Base-by-base conservation (phyloP, 2,888 invertebrate species). In the Temnothorax unifasciatus region DNA sequence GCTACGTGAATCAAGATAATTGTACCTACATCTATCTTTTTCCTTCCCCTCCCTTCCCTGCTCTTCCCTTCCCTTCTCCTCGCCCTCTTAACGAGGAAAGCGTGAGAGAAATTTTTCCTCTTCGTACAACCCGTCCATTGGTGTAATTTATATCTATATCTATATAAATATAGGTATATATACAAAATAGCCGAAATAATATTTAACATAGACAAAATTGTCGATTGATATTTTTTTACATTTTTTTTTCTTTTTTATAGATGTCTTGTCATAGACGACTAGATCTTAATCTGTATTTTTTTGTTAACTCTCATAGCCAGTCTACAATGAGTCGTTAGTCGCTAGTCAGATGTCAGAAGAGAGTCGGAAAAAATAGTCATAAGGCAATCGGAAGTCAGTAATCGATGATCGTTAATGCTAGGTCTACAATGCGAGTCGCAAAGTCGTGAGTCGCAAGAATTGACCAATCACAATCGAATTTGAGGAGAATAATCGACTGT, bases 101-200 rank as follows among this genome's bases (percentile, higher is more conserved):
- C 66, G 50, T 34, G 25, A 64, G 57, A 47, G 68, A 82, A 75
- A 82, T 73, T 38, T 82, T 85, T 79, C 88, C 76, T 87, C 85
- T 87, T 85, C 83, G 75, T 89, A 84, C 82, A 85, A 85, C 90
- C 90, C 90, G 90, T 90, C 90, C 90, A 90, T 88, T 89, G 85
- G 59, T 89, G 88, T 89, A 86, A 90, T 89, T 87, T 87, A 71
- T 86, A 88, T 85, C 61, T 87, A 71, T 86, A 88, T 85, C 57
- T 66, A 82, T 57, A 84, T 83, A 44, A 0, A 21, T 21, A 21
- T 21, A 21, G 0, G 0, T 57, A 84, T 83, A 44, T 44, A 29
- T 29, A 29, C 3, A 29, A 29, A 50, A 57, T 83, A 76, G 61
- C 15, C n/a, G 15, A 63, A 38, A 66, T 61, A 79, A 84, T 52